phyloP scores from a whole-genome alignment of 2,888 invertebrate species.

The Drosophila emarginata region DNA sequence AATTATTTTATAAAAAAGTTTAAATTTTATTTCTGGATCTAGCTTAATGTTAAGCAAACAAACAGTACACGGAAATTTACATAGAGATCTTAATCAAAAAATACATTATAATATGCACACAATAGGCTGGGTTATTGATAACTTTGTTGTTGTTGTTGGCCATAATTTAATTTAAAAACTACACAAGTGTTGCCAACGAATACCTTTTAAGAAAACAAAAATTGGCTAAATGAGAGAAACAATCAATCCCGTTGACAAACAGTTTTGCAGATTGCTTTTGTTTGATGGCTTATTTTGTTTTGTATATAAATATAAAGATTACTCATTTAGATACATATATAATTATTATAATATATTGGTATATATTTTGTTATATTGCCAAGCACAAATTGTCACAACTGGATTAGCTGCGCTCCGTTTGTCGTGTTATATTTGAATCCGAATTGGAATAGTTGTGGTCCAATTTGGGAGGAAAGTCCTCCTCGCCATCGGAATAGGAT shows the following conservation, averaged over 20 bases:
- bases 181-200: constrained; percentile 24
- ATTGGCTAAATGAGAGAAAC: neutral
- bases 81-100: constrained; percentile 69
- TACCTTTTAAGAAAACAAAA: constrained; percentile 10
- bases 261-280: neutral
- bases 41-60: constrained; percentile 54
- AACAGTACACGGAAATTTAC: constrained; percentile 65
- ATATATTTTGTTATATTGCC: constrained; percentile 37
- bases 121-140: constrained; percentile 29
- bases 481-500: constrained; percentile 80
- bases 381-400: neutral
- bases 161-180: constrained; percentile 46
- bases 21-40: constrained; percentile 33
- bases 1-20: constrained; percentile 31
- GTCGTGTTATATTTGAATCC: constrained; percentile 74
- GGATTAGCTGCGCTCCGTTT: constrained; percentile 60
- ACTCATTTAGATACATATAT: constrained; percentile 29
- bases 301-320: constrained; percentile 48
- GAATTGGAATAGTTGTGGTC: constrained; percentile 76
- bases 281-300: neutral
- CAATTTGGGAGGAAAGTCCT: constrained; percentile 62
- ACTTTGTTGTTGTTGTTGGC: constrained; percentile 20
- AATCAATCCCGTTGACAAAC: neutral
- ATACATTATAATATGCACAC: constrained; percentile 42
- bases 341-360: neutral